Base-by-base conservation (phyloP, 1,140 invertebrate species). In the Scaptomyza graminum region DNA sequence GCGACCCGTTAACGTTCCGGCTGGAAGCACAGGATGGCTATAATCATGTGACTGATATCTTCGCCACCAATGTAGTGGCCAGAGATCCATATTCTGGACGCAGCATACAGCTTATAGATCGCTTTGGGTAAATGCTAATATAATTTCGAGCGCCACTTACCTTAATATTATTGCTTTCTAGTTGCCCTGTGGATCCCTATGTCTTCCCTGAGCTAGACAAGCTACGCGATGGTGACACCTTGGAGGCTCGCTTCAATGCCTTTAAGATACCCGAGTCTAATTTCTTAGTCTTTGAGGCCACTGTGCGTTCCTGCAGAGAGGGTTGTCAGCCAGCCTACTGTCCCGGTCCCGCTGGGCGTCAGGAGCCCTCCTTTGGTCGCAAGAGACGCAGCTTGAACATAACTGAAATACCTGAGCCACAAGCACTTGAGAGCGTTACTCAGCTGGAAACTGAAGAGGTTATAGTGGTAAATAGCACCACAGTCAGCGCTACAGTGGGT, bases 251-350 rank as follows among this genome's bases (percentile, higher is more conserved):
- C 75, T 98, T 98, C 89, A 97, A 98, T 92, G 97, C 97, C 1
- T 98, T 98, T 79, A 98, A 98, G 92, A 97, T 98, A 79, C 97
- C 97, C 0, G 97, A 98, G 93, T 98, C 97, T 0, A 98, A 98
- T 91, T 97, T 97, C 92, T 91, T 98, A 50, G 96, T 98, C 1
- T 98, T 98, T 89, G 97, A 98, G 92, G 97, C 97, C 0, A 98
- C 96, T 0, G 97, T 98, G 0, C 93, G 96, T 64, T 97, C 97
- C 0, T 98, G 97, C 79, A 92, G 96, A 47, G 96, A 97, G 65
- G 97, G 96, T 0, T 98, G 97, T 91, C 96, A 97, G 90, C 97
- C 97, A 92, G 96, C 96, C 16, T 97, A 96, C 81, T 97, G 96
- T 90, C 95, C 95, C 2, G 94, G 94, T 7, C 93, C 94, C 16